Evolutionary conservation across 2,888 invertebrate genomes (phyloP).

Genomic region (Drosophila cognata): DNA sequence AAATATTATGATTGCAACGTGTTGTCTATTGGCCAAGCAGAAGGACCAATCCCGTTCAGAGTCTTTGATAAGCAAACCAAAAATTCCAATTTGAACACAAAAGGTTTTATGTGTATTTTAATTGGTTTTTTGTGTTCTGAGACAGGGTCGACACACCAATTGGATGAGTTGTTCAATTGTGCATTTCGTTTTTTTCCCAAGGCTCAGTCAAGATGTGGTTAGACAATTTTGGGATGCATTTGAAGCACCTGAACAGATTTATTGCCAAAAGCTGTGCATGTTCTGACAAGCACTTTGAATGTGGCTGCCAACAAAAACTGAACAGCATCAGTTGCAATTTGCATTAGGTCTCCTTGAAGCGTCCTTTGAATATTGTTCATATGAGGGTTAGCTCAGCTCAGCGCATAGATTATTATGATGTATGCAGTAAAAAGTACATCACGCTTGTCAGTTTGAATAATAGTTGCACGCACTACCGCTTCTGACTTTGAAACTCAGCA

Average conservation of each 20-base stretch:
- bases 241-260: slow-evolving; percentile 28
- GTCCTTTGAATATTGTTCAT: slow-evolving; percentile 20
- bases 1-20: background rate
- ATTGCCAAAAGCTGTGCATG: background rate
- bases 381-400: background rate
- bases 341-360: background rate
- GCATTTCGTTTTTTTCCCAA: background rate
- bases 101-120: slow-evolving; percentile 21
- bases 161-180: background rate
- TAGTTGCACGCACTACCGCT: slow-evolving; percentile 43
- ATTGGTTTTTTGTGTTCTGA: slow-evolving; percentile 64
- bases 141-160: slow-evolving; percentile 8
- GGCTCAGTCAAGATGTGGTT: slow-evolving; percentile 2
- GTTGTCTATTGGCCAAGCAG: background rate
- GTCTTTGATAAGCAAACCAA: slow-evolving; percentile 26
- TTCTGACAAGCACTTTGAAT: slow-evolving; percentile 1
- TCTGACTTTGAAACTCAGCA: slow-evolving; percentile 49
- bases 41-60: background rate
- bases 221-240: slow-evolving; percentile 9
- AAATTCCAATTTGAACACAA: slow-evolving; percentile 3
- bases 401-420: slow-evolving; percentile 17
- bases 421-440: slow-evolving; percentile 13
- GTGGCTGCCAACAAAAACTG: background rate
- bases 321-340: slow-evolving; percentile 2
- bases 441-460: slow-evolving; percentile 14